These are phyloP conservation scores for Octonoba sinensis DNA, from an alignment of 2,888 invertebrate genomes.

Conservation along the genomic window DNA sequence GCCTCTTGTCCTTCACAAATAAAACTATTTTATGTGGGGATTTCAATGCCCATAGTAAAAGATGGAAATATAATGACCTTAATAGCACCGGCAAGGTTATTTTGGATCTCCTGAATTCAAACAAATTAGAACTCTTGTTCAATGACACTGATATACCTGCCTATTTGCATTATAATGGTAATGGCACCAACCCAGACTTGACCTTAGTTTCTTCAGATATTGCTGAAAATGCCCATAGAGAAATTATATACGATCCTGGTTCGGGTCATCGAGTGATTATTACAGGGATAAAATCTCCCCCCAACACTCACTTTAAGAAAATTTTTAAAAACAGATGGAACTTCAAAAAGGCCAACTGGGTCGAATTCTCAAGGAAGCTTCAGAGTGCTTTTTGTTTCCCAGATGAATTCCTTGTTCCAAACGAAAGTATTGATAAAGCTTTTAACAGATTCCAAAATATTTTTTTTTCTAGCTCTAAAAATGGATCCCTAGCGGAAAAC, in stretches of 20 bases:
- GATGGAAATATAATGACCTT: constrained; percentile 6
- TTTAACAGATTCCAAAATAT: constrained; percentile 12
- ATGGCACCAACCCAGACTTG: constrained; percentile 1
- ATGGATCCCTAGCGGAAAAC: not conserved
- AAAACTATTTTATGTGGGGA: constrained; percentile 4
- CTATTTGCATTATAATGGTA: constrained; percentile 15
- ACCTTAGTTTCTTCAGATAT: not conserved
- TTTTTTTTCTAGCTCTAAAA: not conserved
- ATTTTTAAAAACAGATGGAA: not conserved
- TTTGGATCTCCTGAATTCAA: not conserved
- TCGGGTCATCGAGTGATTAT: constrained; percentile 10
- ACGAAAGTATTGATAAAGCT: not conserved
- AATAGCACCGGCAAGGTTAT: constrained; percentile 2
- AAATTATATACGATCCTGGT: constrained; percentile 9
- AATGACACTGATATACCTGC: not conserved
- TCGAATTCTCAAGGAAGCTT: not conserved
- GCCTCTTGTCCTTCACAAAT: not conserved
- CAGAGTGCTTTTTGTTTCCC: not conserved
- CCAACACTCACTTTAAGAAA: not conserved
- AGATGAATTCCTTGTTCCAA: not conserved
- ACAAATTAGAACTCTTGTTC: not conserved
- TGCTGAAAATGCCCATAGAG: not conserved
- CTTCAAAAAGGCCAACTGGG: constrained; percentile 1
- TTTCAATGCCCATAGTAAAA: constrained; percentile 2
- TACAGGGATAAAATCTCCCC: not conserved